A percentile compares a stretch with the other conserved stretches of the same genome.
Evolutionary conservation across 2,888 invertebrate species (phyloP).

Genomic region (Agrochola lota): DNA sequence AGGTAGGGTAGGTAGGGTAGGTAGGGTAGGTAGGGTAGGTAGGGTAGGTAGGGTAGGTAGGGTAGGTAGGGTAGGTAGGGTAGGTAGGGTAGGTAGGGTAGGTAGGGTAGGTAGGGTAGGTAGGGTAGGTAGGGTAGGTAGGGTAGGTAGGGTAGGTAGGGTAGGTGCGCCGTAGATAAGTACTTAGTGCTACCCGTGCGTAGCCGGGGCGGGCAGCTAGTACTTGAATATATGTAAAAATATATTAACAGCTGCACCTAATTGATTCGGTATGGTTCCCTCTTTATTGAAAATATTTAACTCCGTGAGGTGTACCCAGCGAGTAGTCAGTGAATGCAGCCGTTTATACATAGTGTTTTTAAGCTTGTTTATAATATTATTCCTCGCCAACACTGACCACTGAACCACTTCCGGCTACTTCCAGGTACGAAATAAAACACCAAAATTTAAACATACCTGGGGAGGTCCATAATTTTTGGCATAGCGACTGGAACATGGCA

Average conservation of each 20-base stretch:
- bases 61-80: no score
- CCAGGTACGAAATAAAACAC: constrained; percentile 26
- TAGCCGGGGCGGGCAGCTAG: no score
- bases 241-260: neutral
- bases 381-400: neutral
- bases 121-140: no score
- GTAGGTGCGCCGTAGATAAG: no score
- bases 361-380: neutral
- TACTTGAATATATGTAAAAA: no score
- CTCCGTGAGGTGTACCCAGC: neutral
- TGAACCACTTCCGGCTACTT: neutral
- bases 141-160: no score
- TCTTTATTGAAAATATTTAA: neutral
- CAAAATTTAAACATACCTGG: constrained; percentile 52
- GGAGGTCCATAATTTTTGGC: constrained; percentile 62
- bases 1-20: no score
- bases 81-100: no score
- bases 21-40: no score
- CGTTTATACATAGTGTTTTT: neutral
- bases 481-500: constrained; percentile 51
- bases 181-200: no score
- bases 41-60: no score
- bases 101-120: no score
- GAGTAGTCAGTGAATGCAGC: neutral
- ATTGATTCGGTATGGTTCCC: neutral